Evolutionary conservation across 2,797 vertebrate genomes (phyloP).

Genomic region (Stomatorhinus walkeri): DNA sequence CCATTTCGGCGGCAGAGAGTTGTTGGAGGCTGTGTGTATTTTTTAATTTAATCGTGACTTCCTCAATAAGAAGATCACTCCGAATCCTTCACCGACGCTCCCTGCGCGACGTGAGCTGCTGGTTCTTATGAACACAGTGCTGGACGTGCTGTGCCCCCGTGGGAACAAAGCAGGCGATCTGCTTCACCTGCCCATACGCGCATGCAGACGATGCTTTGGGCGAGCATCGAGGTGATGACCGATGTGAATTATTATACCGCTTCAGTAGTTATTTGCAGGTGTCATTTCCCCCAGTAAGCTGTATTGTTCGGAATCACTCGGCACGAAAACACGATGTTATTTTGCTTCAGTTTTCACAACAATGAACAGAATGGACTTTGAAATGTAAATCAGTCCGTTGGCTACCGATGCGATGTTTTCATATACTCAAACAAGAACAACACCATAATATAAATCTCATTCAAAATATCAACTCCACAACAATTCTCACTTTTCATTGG

Average conservation of each 20-base stretch:
- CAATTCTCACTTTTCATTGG: background rate
- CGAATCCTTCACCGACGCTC: background rate
- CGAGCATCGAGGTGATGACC: background rate
- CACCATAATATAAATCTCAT: background rate
- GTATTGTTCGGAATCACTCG: background rate
- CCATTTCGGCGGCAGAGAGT: background rate
- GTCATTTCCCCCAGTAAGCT: background rate
- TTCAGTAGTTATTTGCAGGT: background rate
- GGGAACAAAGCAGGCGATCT: background rate
- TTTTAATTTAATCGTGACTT: background rate
- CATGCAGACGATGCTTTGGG: background rate
- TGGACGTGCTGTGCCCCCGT: background rate
- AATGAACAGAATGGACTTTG: background rate
- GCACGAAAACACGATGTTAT: background rate
- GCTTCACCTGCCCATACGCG: background rate
- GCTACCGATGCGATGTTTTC: background rate
- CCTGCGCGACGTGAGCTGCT: background rate
- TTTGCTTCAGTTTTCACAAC: background rate
- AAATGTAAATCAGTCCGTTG: background rate
- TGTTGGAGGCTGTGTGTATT: background rate
- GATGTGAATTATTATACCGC: background rate
- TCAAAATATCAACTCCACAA: background rate
- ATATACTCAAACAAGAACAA: background rate
- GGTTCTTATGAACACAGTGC: background rate
- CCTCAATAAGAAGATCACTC: background rate